Evolutionary conservation across 35 echinoderm and acorn worm species (phyloP).

Genomic region (Anneissia japonica): DNA sequence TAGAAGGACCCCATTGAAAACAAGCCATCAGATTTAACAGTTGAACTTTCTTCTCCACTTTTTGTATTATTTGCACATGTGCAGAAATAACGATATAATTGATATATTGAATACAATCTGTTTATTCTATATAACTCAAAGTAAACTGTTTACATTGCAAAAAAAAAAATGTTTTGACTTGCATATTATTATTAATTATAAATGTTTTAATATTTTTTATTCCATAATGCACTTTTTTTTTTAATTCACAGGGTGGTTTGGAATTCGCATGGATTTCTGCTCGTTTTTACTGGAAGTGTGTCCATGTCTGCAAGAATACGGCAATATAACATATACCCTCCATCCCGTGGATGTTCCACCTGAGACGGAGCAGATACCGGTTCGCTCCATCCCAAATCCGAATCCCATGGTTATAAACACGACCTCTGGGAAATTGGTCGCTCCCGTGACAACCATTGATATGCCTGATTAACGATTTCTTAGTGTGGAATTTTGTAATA

Average conservation of each 20-base stretch:
- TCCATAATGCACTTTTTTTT: not conserved
- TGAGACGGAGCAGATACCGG: constrained; percentile 34
- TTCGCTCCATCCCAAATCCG: constrained; percentile 43
- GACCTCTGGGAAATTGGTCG: constrained; percentile 38
- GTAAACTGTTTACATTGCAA: no score
- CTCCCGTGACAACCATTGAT: constrained; percentile 77
- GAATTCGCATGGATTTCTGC: constrained; percentile 97
- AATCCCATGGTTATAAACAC: constrained; percentile 54
- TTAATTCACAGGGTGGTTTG: constrained; percentile 94
- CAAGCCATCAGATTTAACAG: no score
- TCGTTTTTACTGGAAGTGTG: constrained; percentile 83
- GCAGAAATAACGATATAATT: no score
- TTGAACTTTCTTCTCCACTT: no score
- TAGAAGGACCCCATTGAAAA: no score
- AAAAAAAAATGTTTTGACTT: no score
- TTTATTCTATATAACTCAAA: no score
- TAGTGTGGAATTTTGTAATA: no score
- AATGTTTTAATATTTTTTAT: not conserved
- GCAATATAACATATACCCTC: constrained; percentile 75
- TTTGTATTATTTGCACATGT: no score
- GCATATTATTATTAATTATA: no score
- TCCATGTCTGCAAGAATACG: constrained; percentile 86
- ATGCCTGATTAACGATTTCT: constrained; percentile 60
- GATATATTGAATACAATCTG: no score
- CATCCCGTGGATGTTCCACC: not conserved